Base-by-base conservation (phyloP, 2,113 vertebrate species). In the Cariama cristata region DNA sequence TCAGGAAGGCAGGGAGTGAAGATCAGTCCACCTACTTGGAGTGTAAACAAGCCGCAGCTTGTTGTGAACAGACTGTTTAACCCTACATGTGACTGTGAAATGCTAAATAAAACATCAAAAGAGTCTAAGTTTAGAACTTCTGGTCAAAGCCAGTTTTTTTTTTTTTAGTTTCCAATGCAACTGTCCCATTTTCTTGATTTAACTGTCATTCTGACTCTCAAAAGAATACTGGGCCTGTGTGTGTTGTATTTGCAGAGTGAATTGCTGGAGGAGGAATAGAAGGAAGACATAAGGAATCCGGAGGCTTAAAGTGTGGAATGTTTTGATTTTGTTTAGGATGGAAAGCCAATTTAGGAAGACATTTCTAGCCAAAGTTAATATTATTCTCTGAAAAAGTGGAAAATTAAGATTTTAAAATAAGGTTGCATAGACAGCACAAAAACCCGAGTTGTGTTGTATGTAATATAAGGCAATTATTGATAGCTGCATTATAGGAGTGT, bases 151-250 rank as follows among this genome's bases (percentile, higher is more conserved):
- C 22, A n/a, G 7, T 1, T 42, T 75, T 42, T 17, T 42, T 17
- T 16, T 82, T 68, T 47, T 40, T 40, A 7, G 17, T 59, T 90
- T 64, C 44, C 50, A 72, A 16, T 58, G 14, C 45, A 91, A 45
- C 27, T 21, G 9, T 52, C 19, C 15, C 3, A 38, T 79, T 85
- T 52, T 27, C 27, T 50, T 50, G 35, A 32, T 85, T 52, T 72
- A 58, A 44, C 6, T 44, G 11, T 35, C 49, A 32, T 24, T 56
- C 30, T 38, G 18, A 22, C 18, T 49, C 32, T 66, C 33, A 44
- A 56, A 88, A 50, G 40, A 55, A 16, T 40, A 42, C 10, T 56
- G 8, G 11, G 8, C 18, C 45, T 59, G 11, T 0, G 0, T 8
- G 9, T 45, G 8, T 8, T 71, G 19, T 18, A 17, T 72, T 67